A percentile compares a stretch with the other conserved stretches of the same genome.
Evolutionary conservation across 2,113 vertebrate genomes (phyloP).

Genomic region (Ariopsis seemanni): DNA sequence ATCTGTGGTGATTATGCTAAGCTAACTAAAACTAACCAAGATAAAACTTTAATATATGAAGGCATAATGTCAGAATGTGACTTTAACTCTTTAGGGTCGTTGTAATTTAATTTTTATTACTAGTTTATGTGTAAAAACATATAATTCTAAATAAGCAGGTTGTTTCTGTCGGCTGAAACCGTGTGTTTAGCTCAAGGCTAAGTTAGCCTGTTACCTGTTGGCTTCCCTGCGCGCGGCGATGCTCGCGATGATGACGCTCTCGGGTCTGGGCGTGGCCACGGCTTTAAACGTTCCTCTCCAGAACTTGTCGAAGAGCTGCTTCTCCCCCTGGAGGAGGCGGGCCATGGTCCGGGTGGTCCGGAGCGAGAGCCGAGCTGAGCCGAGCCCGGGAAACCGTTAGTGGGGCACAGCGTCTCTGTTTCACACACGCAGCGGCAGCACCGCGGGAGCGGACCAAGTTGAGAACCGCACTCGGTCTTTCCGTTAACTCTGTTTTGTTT

Average conservation of each 20-base stretch:
- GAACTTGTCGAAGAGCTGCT: constrained; percentile 99
- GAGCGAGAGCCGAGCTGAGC: constrained; percentile 48
- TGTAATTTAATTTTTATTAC: not conserved
- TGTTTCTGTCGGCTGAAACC: constrained; percentile 48
- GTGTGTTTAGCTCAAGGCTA: not conserved
- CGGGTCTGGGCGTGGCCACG: constrained; percentile 90
- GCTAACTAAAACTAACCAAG: not conserved
- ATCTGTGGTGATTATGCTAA: not conserved
- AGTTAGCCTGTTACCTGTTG: constrained; percentile 69
- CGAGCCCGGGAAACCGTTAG: constrained; percentile 50
- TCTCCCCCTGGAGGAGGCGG: constrained; percentile 82
- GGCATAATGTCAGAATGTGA: not conserved
- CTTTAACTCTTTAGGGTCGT: not conserved
- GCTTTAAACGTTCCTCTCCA: constrained; percentile 97
- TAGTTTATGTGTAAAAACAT: not conserved
- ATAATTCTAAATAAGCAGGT: not conserved
- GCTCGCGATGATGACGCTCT: constrained; percentile 91
- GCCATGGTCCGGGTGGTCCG: constrained; percentile 60
- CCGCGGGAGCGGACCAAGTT: constrained; percentile 76
- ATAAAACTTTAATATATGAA: not conserved
- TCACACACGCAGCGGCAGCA: constrained; percentile 4
- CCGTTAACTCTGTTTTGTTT: not conserved
- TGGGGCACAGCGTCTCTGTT: not conserved
- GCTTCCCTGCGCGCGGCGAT: constrained; percentile 85
- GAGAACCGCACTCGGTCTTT: constrained; percentile 57